Evolutionary conservation across 1,140 invertebrate genomes (phyloP).

Genomic region (Drosophila mojavensis): DNA sequence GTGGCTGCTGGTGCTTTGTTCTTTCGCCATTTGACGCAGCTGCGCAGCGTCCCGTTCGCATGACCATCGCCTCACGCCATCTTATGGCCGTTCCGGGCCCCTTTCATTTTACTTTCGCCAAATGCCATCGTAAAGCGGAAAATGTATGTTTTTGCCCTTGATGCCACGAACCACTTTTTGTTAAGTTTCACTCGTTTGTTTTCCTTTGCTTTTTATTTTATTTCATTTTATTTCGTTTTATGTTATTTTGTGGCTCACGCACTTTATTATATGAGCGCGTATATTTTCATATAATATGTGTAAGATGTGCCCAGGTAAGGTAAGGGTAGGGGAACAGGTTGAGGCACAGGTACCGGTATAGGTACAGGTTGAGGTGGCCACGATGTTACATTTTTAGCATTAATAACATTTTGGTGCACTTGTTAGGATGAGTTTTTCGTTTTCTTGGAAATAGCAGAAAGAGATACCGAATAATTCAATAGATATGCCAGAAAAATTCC

Average conservation of each 20-base stretch:
- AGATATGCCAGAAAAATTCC: neutral
- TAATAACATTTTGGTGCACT: neutral
- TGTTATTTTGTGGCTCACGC: constrained; percentile 33
- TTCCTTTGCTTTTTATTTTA: constrained; percentile 14
- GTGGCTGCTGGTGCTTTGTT: constrained; percentile 42
- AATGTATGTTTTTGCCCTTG: constrained; percentile 58
- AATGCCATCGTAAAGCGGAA: constrained; percentile 61
- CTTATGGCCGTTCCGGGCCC: constrained; percentile 36
- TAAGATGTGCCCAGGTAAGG: constrained; percentile 15
- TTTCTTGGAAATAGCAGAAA: neutral
- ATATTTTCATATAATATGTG: constrained; percentile 40
- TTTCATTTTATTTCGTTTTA: constrained; percentile 2
- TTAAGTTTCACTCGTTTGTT: constrained; percentile 47
- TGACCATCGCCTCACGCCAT: constrained; percentile 35
- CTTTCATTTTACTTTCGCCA: constrained; percentile 50
- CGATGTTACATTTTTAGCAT: neutral
- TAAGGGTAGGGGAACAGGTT: neutral
- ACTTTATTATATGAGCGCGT: constrained; percentile 43
- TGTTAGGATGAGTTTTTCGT: neutral
- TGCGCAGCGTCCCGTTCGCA: constrained; percentile 54
- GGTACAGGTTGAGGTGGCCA: neutral
- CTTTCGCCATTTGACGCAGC: constrained; percentile 57
- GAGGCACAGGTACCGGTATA: too few species aligned
- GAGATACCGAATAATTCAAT: constrained; percentile 5
- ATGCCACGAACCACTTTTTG: constrained; percentile 47